These are phyloP conservation scores for human (Homo sapiens) DNA, from an alignment of 2,113 vertebrate species.

Conservation along the genomic window DNA sequence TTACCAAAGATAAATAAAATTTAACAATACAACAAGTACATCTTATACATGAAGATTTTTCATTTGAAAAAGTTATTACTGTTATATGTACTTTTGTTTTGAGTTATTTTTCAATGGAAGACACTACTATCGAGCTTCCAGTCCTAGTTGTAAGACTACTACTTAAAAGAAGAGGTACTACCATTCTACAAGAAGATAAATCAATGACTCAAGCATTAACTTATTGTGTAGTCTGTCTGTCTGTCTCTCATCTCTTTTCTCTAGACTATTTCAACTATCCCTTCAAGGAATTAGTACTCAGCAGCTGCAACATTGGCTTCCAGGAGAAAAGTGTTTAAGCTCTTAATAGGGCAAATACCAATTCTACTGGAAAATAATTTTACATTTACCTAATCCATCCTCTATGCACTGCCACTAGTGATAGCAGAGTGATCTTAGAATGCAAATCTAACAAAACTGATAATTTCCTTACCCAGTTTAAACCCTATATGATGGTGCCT, in stretches of 20 bases:
- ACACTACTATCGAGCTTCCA: conserved; percentile 18
- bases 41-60: conserved; percentile 17
- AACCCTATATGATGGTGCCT: neutral
- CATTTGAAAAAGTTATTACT: neutral
- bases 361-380: conserved; percentile 24
- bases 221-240: neutral
- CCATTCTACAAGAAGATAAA: conserved; percentile 47
- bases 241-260: neutral
- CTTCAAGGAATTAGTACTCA: neutral
- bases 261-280: neutral
- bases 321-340: conserved; percentile 8
- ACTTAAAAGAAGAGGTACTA: neutral
- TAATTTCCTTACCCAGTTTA: conserved; percentile 37
- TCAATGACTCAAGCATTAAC: conserved; percentile 6
- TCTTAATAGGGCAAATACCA: neutral
- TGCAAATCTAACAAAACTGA: conserved; percentile 37
- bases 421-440: conserved; percentile 11
- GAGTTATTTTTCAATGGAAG: conserved; percentile 25
- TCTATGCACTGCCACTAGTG: neutral
- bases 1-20: conserved; percentile 14
- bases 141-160: conserved; percentile 29
- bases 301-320: neutral
- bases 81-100: conserved; percentile 29
- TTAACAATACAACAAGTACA: neutral
- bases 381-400: conserved; percentile 13